phyloP scores from a whole-genome alignment of 2,113 vertebrate species.

The Cettia cetti region DNA sequence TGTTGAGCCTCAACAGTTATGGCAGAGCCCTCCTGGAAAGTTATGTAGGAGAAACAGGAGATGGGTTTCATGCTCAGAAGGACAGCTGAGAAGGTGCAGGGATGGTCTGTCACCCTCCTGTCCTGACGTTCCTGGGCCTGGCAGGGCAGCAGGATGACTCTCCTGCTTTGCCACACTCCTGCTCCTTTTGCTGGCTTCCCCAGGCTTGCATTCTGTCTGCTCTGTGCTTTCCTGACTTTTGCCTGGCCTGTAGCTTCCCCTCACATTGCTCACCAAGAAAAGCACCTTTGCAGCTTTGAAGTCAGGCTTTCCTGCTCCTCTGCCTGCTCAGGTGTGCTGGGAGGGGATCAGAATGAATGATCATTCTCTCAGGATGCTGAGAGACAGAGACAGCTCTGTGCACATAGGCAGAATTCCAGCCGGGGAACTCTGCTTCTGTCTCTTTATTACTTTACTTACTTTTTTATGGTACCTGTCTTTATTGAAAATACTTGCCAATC shows the following conservation, averaged over 20 bases:
- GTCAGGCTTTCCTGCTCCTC: not conserved
- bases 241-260: not conserved
- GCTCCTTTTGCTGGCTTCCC: not conserved
- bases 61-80: not conserved
- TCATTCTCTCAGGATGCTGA: not conserved
- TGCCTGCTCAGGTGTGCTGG: not conserved
- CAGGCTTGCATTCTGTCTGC: not conserved
- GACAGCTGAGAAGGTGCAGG: not conserved
- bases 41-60: not conserved
- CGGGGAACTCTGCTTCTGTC: not conserved
- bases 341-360: not conserved
- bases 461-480: not conserved
- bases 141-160: not conserved
- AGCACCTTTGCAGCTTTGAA: not conserved
- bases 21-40: not conserved
- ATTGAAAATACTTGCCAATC: not conserved
- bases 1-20: not conserved
- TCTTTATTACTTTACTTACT: not conserved
- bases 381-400: not conserved
- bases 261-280: not conserved
- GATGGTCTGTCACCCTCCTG: not conserved
- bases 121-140: rapidly evolving
- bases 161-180: not conserved
- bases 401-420: not conserved
- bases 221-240: not conserved